A percentile compares a stretch with the other conserved stretches of the same genome.
phyloP scores from a whole-genome alignment of 2,113 vertebrate species.

The Bambusicola thoracicus region DNA sequence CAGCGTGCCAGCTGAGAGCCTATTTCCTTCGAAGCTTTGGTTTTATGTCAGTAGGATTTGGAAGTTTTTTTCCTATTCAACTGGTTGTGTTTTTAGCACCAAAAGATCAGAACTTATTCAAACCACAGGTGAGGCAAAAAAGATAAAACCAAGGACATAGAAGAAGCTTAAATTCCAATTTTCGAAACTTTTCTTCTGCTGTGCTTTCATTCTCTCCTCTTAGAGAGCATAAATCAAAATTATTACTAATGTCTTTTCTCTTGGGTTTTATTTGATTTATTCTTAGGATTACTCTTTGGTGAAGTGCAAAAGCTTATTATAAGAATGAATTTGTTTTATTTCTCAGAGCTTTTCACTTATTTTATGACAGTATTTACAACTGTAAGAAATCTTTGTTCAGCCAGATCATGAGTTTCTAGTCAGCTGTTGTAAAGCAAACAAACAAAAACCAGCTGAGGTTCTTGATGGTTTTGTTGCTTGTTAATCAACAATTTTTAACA shows the following conservation, averaged over 20 bases:
- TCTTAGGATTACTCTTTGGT: not conserved
- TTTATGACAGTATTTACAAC: not conserved
- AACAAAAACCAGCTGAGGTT: not conserved
- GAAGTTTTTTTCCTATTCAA: not conserved
- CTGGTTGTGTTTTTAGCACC: not conserved
- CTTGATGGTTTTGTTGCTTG: not conserved
- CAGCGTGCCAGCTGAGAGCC: not conserved
- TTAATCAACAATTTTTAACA: not conserved
- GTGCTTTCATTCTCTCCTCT: not conserved
- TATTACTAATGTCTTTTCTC: not conserved
- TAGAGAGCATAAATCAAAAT: not conserved
- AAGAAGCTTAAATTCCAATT: not conserved
- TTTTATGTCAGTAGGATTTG: not conserved
- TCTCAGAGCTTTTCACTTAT: not conserved
- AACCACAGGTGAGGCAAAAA: not conserved
- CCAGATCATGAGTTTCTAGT: not conserved
- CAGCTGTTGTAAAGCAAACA: not conserved
- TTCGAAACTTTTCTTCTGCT: not conserved
- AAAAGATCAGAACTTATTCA: not conserved
- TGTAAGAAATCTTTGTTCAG: not conserved
- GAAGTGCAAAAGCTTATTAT: not conserved
- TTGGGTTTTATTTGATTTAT: not conserved
- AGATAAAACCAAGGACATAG: not conserved
- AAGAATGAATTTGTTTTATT: not conserved
- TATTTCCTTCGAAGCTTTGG: not conserved